Percentiles rank a stretch among this genome's conserved stretches.
phyloP scores from a whole-genome alignment of 2,888 invertebrate genomes.

The Drosophila leonis region DNA sequence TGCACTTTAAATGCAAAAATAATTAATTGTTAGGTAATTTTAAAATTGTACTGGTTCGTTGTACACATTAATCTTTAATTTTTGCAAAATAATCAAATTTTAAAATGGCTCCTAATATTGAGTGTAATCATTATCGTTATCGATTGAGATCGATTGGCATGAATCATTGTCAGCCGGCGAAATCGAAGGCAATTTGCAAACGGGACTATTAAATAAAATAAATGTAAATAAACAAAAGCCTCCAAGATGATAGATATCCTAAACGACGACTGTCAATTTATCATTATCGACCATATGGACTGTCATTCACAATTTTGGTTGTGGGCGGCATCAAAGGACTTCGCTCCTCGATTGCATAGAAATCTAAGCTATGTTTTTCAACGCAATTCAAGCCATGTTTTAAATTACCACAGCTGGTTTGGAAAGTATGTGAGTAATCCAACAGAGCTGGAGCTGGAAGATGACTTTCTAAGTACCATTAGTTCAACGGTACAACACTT shows the following conservation, averaged over 20 bases:
- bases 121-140: neutral
- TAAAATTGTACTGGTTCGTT: neutral
- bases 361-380: conserved; percentile 2
- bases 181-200: no score
- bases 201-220: neutral
- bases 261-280: conserved; percentile 36
- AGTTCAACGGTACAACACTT: neutral
- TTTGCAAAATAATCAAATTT: no score
- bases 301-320: conserved; percentile 25
- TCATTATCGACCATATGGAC: conserved; percentile 22
- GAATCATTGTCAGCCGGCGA: neutral
- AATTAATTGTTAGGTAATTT: neutral
- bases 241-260: conserved; percentile 13
- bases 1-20: no score
- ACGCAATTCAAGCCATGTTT: neutral
- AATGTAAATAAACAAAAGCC: no score
- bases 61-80: neutral
- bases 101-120: neutral
- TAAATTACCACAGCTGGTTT: neutral
- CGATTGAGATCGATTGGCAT: no score
- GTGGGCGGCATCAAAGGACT: conserved; percentile 25
- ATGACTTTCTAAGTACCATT: neutral
- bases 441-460: no score
- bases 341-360: neutral
- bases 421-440: neutral